Conservation (phyloP, 2,888 invertebrate species). For the Melipona beecheii region DNA sequence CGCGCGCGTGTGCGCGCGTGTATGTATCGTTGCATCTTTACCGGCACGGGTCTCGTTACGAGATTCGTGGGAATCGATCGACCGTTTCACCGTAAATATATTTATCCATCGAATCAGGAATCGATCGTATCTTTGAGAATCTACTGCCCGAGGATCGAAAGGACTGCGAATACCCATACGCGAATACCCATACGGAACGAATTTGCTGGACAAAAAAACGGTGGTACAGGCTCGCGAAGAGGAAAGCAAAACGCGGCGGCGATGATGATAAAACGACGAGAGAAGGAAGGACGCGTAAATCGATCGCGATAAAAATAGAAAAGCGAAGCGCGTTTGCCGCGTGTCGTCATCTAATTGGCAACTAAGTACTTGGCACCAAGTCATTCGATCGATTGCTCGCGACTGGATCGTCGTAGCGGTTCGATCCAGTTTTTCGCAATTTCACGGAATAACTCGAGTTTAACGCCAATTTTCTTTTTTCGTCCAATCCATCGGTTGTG, state of each 20-base stretch:
- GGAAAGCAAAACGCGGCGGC: background rate
- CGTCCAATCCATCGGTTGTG: background rate
- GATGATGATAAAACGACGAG: background rate
- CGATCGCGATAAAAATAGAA: slow-evolving; percentile 34
- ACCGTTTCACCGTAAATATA: background rate
- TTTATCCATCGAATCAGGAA: background rate
- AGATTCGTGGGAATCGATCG: slow-evolving; percentile 18
- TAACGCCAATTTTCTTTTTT: slow-evolving; percentile 37
- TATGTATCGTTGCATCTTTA: background rate
- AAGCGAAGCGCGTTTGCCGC: background rate
- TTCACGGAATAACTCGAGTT: slow-evolving; percentile 19
- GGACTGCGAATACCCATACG: no score
- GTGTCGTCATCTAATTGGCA: slow-evolving; percentile 54
- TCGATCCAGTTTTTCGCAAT: slow-evolving; percentile 37
- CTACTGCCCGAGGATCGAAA: no score
- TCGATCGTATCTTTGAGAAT: background rate
- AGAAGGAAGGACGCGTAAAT: background rate
- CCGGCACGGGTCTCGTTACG: background rate
- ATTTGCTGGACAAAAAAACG: background rate
- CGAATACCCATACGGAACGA: no score
- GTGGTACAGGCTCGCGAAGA: no score
- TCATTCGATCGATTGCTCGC: slow-evolving; percentile 35
- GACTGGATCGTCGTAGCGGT: slow-evolving; percentile 5
- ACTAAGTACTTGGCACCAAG: slow-evolving; percentile 36
- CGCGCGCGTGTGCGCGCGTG: no score